A percentile compares a stretch with the other conserved stretches of the same genome.
Evolutionary conservation across 2,797 vertebrate species (phyloP).

Genomic region (Delichon dasypus): DNA sequence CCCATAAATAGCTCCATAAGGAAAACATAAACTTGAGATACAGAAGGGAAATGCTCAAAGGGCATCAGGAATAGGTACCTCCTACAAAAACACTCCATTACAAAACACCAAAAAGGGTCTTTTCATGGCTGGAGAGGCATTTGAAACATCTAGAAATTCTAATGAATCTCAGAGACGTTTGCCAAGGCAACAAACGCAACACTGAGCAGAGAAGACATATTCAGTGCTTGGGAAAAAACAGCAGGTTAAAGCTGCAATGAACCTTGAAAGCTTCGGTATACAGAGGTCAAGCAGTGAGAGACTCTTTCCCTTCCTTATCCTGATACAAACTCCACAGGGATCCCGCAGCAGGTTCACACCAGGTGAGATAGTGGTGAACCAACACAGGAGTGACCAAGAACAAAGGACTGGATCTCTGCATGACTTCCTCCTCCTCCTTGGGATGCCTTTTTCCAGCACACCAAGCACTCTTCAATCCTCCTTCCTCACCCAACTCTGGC

Average conservation of each 20-base stretch:
- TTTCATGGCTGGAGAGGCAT: background rate
- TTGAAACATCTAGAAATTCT: constrained; percentile 45
- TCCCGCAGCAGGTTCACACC: background rate
- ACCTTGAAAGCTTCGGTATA: background rate
- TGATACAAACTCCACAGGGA: background rate
- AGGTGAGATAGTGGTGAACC: background rate
- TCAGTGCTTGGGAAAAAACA: background rate
- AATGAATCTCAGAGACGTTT: background rate
- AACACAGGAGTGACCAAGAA: background rate
- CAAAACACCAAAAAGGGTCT: background rate
- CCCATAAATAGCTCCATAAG: background rate
- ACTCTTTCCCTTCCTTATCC: background rate
- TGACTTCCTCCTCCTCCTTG: background rate
- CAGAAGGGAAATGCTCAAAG: background rate
- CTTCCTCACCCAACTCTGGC: background rate
- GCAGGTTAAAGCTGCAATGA: background rate
- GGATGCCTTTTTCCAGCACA: background rate
- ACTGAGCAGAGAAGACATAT: background rate
- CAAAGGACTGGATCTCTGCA: background rate
- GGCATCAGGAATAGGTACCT: constrained; percentile 15
- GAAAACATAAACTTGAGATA: background rate
- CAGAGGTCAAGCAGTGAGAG: background rate
- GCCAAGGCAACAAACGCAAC: background rate
- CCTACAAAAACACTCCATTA: background rate
- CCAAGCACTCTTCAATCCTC: background rate